Evolutionary conservation across 2,113 vertebrate species (phyloP).

Genomic region (Microcebus ravelobensis): DNA sequence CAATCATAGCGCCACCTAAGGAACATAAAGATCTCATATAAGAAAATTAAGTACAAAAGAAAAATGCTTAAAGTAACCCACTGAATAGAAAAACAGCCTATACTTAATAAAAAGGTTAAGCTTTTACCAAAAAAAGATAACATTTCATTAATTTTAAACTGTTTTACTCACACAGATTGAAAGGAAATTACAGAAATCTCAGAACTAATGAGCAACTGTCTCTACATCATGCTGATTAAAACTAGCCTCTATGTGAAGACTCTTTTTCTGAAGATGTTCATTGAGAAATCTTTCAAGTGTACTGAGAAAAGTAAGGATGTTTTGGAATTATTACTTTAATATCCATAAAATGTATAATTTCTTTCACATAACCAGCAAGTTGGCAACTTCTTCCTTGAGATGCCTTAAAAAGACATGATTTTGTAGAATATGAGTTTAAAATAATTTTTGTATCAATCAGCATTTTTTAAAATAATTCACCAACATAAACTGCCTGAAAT

Average conservation of each 20-base stretch:
- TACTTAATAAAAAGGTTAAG: constrained; percentile 10
- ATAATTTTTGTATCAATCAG: not conserved
- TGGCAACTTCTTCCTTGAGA: not conserved
- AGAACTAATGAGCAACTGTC: constrained; percentile 10
- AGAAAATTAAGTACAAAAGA: constrained; percentile 25
- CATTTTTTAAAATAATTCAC: constrained; percentile 39
- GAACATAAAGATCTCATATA: constrained; percentile 31
- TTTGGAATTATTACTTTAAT: constrained; percentile 30
- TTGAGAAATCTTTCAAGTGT: not conserved
- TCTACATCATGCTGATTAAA: not conserved
- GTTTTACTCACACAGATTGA: constrained; percentile 7
- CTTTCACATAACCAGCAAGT: constrained; percentile 40
- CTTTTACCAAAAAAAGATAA: not conserved
- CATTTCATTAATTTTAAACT: constrained; percentile 51
- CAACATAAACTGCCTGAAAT: constrained; percentile 27
- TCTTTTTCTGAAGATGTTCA: constrained; percentile 20
- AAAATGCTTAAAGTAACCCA: constrained; percentile 56
- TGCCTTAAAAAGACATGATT: not conserved
- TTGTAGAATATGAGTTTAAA: constrained; percentile 16
- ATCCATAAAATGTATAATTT: constrained; percentile 1
- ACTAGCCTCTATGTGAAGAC: not conserved
- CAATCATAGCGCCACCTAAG: constrained; percentile 21
- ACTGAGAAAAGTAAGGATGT: constrained; percentile 13
- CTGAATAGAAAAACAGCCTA: constrained; percentile 24
- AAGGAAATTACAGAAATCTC: constrained; percentile 50